These are phyloP conservation scores for Catostomus latipinnis DNA, from an alignment of 2,797 vertebrate species.

Conservation along the genomic window DNA sequence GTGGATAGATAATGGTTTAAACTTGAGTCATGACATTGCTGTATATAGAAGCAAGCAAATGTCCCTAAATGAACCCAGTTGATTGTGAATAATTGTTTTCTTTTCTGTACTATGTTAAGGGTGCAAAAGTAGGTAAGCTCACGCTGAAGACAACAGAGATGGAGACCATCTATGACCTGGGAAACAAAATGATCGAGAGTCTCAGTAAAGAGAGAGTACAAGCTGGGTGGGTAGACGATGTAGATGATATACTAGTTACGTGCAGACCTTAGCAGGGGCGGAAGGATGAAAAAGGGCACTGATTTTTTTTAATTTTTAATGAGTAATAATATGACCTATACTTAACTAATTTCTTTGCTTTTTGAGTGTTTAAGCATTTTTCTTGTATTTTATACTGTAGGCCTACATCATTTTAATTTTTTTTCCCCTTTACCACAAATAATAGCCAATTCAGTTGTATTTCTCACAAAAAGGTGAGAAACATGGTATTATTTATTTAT, in stretches of 20 bases:
- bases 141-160: slow-evolving; percentile 95
- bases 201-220: slow-evolving; percentile 95
- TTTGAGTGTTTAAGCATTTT: too few relatives aligned
- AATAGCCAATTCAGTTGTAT: too few relatives aligned
- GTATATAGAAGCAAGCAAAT: not conserved
- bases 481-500: too few relatives aligned
- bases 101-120: slow-evolving; percentile 69
- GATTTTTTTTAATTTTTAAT: too few relatives aligned
- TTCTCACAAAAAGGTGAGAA: too few relatives aligned
- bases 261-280: too few relatives aligned
- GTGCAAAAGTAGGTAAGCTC: slow-evolving; percentile 92
- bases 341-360: too few relatives aligned
- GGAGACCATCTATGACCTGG: slow-evolving; percentile 95
- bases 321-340: too few relatives aligned
- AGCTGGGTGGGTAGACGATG: slow-evolving; percentile 83
- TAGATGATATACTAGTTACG: not conserved
- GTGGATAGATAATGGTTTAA: not conserved
- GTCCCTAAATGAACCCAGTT: slow-evolving; percentile 19
- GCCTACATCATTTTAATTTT: too few relatives aligned
- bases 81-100: not conserved
- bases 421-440: too few relatives aligned
- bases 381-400: too few relatives aligned
- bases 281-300: too few relatives aligned
- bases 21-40: not conserved
- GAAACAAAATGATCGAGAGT: slow-evolving; percentile 96